Evolutionary conservation across 2,113 vertebrate species (phyloP).

Genomic region (Axis porcinus): DNA sequence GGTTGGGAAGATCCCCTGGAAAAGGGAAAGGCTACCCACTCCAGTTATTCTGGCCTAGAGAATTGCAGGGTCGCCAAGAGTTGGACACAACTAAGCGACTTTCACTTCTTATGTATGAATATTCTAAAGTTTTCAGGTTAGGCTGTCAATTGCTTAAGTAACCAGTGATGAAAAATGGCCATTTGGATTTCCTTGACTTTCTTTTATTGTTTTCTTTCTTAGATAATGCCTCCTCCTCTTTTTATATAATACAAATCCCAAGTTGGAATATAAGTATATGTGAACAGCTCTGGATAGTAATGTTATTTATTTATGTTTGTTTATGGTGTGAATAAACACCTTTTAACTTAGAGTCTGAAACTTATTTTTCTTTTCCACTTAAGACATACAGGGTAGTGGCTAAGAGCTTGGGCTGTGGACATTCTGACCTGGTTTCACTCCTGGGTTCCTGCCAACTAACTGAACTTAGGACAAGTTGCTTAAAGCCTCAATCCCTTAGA

Average conservation of each 20-base stretch:
- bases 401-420: background rate
- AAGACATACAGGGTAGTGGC: background rate
- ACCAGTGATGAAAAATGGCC: background rate
- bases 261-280: background rate
- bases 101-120: background rate
- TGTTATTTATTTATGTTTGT: background rate
- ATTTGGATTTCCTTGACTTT: background rate
- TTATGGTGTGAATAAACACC: background rate
- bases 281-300: background rate
- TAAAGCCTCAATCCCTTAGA: background rate
- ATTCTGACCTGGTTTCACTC: background rate
- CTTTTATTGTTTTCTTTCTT: background rate
- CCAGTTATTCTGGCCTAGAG: background rate
- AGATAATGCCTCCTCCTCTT: background rate
- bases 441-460: background rate
- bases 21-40: background rate
- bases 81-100: background rate
- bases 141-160: background rate
- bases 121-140: constrained; percentile 2
- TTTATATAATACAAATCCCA: background rate
- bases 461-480: background rate
- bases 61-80: background rate
- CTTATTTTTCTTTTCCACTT: background rate
- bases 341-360: background rate
- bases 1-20: background rate